phyloP scores from a whole-genome alignment of 2,888 invertebrate genomes.

The Seladonia tumulorum region DNA sequence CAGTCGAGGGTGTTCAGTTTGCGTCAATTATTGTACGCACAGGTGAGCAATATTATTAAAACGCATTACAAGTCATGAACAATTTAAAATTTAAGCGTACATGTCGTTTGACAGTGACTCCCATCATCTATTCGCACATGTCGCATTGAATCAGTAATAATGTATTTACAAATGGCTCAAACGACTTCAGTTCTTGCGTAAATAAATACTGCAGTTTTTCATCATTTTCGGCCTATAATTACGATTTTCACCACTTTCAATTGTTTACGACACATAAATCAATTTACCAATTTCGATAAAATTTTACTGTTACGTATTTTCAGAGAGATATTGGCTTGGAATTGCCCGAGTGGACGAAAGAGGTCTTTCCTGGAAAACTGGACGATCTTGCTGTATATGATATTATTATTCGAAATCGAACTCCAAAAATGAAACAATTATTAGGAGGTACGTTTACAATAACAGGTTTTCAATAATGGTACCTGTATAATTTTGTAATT shows the following conservation, averaged over 20 bases:
- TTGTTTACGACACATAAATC: not conserved
- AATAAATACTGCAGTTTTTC: not conserved
- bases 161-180: not conserved
- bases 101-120: not conserved
- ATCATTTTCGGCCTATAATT: too few species aligned
- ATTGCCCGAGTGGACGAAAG: conserved; percentile 86
- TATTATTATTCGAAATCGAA: conserved; percentile 33
- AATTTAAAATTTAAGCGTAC: not conserved
- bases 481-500: not conserved
- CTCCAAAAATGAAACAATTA: conserved; percentile 39
- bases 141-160: not conserved
- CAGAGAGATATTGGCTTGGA: conserved; percentile 82
- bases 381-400: conserved; percentile 40
- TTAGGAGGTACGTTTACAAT: conserved; percentile 37
- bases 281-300: too few species aligned
- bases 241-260: too few species aligned
- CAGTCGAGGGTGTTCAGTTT: conserved; percentile 22
- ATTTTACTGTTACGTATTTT: not conserved
- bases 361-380: conserved; percentile 84
- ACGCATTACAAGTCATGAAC: not conserved
- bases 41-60: conserved; percentile 30
- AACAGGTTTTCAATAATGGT: not conserved
- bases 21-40: conserved; percentile 33
- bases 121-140: not conserved
- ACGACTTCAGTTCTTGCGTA: not conserved